phyloP scores from a whole-genome alignment of 2,888 invertebrate genomes.

The Apamea epomidion region DNA sequence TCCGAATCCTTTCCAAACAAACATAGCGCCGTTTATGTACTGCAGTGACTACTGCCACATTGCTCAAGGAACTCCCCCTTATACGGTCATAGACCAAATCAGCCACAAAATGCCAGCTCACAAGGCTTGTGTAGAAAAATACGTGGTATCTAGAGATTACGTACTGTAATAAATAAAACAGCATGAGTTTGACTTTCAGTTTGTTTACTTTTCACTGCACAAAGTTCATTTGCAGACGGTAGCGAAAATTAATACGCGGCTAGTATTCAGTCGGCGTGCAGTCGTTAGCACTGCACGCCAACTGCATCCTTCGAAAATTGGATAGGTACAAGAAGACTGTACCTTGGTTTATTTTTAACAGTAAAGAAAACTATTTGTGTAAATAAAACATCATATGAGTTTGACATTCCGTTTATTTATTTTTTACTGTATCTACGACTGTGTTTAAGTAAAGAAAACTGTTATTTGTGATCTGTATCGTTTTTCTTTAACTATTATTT shows the following conservation, averaged over 20 bases:
- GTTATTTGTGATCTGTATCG: neutral
- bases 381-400: constrained; percentile 34
- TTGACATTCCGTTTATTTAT: constrained; percentile 14
- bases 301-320: too few species aligned
- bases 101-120: constrained; percentile 74
- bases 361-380: neutral
- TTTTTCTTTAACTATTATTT: neutral
- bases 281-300: too few species aligned
- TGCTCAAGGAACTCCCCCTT: constrained; percentile 82
- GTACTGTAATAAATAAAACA: constrained; percentile 42
- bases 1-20: constrained; percentile 86
- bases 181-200: neutral
- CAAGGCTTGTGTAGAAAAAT: constrained; percentile 72
- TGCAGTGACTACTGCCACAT: constrained; percentile 88
- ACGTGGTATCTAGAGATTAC: constrained; percentile 80
- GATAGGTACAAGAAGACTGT: too few species aligned
- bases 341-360: neutral
- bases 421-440: neutral
- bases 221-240: too few species aligned
- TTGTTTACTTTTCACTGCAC: constrained; percentile 23
- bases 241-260: too few species aligned
- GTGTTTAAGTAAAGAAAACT: too few species aligned
- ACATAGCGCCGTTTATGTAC: constrained; percentile 87
- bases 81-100: constrained; percentile 82
- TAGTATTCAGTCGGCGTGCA: too few species aligned